Percentiles rank a stretch among this genome's conserved stretches.
Conservation (phyloP, 2,888 invertebrate species). For the Helobdella robusta region DNA sequence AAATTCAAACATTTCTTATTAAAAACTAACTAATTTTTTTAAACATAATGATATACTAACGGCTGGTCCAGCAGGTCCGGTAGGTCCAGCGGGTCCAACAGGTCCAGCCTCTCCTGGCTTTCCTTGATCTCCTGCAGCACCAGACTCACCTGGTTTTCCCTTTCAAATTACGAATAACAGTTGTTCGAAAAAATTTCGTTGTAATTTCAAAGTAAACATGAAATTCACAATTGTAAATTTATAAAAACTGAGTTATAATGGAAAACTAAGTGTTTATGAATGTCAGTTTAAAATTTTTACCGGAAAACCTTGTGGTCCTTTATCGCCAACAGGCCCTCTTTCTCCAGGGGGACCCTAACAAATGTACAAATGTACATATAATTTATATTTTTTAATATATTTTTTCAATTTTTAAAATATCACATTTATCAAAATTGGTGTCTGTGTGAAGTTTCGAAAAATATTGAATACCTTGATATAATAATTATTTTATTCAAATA, state of each 20-base stretch:
- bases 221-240: too few relatives aligned
- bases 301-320: conserved; percentile 27
- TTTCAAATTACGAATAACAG: too few relatives aligned
- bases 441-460: too few relatives aligned
- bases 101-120: conserved; percentile 54
- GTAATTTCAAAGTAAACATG: too few relatives aligned
- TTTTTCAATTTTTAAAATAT: too few relatives aligned
- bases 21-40: not conserved
- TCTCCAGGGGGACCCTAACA: conserved; percentile 26
- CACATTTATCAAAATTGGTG: too few relatives aligned
- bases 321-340: conserved; percentile 27
- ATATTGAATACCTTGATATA: too few relatives aligned
- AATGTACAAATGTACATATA: too few relatives aligned
- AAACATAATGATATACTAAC: conserved; percentile 35
- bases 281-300: conserved; percentile 1
- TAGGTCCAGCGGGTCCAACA: conserved; percentile 55
- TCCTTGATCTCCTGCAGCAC: conserved; percentile 26
- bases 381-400: too few relatives aligned
- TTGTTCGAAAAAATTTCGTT: too few relatives aligned
- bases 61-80: conserved; percentile 64
- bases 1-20: not conserved
- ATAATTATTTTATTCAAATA: too few relatives aligned
- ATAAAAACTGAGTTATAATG: not conserved
- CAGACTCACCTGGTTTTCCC: conserved; percentile 26
- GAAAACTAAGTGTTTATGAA: not conserved